These are phyloP conservation scores for Calephelis nemesis DNA, from an alignment of 1,140 invertebrate species.

Conservation along the genomic window DNA sequence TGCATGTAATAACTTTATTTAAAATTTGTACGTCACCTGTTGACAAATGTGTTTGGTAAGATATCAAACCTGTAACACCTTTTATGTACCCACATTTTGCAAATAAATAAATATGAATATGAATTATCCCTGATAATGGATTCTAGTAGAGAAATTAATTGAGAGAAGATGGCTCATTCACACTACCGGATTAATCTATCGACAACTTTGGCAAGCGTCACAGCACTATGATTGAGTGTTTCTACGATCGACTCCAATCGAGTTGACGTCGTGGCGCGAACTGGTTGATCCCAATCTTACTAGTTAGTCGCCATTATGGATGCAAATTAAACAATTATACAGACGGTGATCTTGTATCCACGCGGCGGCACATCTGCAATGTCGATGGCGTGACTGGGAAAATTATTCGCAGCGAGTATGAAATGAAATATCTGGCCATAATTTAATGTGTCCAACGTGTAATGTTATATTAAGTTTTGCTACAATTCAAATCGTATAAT, in stretches of 20 bases:
- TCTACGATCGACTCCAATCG: slow-evolving; percentile 52
- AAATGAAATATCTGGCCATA: slow-evolving; percentile 23
- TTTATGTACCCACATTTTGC: too few species aligned
- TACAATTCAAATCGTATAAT: slow-evolving; percentile 20
- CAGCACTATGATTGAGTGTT: slow-evolving; percentile 43
- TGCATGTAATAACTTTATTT: too few species aligned
- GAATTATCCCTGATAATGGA: too few species aligned
- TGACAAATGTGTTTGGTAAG: too few species aligned
- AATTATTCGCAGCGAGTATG: slow-evolving; percentile 37
- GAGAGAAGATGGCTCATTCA: too few species aligned
- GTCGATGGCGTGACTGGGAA: slow-evolving; percentile 46
- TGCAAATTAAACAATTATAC: slow-evolving; percentile 64
- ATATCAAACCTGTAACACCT: too few species aligned
- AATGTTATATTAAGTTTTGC: slow-evolving; percentile 24
- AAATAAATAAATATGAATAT: too few species aligned
- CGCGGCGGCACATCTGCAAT: slow-evolving; percentile 41
- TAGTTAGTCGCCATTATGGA: slow-evolving; percentile 66
- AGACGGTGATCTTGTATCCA: slow-evolving; percentile 32
- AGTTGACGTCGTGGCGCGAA: slow-evolving; percentile 62
- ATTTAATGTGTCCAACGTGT: slow-evolving; percentile 23
- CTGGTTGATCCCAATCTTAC: slow-evolving; percentile 64
- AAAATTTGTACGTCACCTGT: too few species aligned
- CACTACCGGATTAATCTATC: slow-evolving; percentile 22
- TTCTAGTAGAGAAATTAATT: too few species aligned
- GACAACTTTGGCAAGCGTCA: slow-evolving; percentile 20